Evolutionary conservation across 53 echinoderm and acorn worm genomes (phyloP).

Genomic region (Astropecten irregularis): DNA sequence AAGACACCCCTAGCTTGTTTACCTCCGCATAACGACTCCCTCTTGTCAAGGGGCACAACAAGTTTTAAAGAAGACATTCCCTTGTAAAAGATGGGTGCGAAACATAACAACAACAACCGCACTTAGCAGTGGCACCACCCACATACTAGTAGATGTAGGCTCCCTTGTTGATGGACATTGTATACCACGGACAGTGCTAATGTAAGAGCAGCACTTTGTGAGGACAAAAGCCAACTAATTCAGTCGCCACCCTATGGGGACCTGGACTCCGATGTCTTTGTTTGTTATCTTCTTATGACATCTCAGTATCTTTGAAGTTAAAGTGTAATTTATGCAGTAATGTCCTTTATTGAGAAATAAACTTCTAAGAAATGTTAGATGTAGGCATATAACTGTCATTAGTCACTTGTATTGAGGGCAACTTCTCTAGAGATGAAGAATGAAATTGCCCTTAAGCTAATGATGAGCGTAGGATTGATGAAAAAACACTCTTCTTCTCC

Average conservation of each 20-base stretch:
- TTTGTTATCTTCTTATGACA: constrained; percentile 25
- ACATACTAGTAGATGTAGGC: not conserved
- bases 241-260: not conserved
- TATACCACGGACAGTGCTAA: not conserved
- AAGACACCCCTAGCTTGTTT: not conserved
- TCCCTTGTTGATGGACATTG: constrained; percentile 1
- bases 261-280: constrained; percentile 23
- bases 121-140: constrained; percentile 10
- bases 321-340: not conserved
- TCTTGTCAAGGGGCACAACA: not conserved
- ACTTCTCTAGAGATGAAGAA: no score
- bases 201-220: constrained; percentile 9
- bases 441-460: no score
- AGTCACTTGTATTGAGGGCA: no score
- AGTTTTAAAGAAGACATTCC: not conserved
- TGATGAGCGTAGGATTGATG: no score
- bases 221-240: constrained; percentile 33
- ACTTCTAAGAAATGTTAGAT: no score
- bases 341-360: no score
- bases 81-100: not conserved
- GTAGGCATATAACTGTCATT: no score
- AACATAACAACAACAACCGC: constrained; percentile 15
- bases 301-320: not conserved
- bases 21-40: not conserved
- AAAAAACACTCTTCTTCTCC: not conserved